These are phyloP conservation scores for Amblyraja radiata DNA, from an alignment of 2,797 vertebrate species.

Conservation along the genomic window DNA sequence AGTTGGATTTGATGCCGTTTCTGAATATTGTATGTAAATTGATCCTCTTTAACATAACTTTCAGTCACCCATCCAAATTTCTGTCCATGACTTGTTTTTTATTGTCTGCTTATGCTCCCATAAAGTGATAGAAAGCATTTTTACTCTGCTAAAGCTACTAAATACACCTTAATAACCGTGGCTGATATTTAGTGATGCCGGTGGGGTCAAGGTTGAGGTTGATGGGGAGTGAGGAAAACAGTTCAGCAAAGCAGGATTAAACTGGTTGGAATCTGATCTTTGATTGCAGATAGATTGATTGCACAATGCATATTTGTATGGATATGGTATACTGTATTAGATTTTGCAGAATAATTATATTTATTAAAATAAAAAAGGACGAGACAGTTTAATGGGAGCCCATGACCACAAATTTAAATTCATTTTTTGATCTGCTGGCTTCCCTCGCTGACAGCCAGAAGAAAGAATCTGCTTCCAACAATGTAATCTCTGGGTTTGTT, in stretches of 20 bases:
- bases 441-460: not conserved
- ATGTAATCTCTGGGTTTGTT: not conserved
- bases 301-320: not conserved
- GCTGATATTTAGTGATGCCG: not conserved
- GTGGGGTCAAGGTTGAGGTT: no score
- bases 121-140: not conserved
- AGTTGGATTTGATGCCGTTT: not conserved
- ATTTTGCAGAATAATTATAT: not conserved
- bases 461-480: not conserved
- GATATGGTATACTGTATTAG: not conserved
- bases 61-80: not conserved
- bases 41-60: not conserved
- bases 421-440: not conserved
- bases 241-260: not conserved
- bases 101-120: not conserved
- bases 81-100: not conserved
- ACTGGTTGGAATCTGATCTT: not conserved
- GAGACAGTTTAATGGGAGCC: not conserved
- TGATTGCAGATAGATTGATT: not conserved
- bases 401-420: not conserved
- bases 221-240: not conserved
- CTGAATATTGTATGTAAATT: not conserved
- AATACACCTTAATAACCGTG: not conserved
- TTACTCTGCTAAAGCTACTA: not conserved
- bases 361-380: not conserved